Evolutionary conservation across 2,797 vertebrate species (phyloP).

Genomic region (Crenichthys baileyi): DNA sequence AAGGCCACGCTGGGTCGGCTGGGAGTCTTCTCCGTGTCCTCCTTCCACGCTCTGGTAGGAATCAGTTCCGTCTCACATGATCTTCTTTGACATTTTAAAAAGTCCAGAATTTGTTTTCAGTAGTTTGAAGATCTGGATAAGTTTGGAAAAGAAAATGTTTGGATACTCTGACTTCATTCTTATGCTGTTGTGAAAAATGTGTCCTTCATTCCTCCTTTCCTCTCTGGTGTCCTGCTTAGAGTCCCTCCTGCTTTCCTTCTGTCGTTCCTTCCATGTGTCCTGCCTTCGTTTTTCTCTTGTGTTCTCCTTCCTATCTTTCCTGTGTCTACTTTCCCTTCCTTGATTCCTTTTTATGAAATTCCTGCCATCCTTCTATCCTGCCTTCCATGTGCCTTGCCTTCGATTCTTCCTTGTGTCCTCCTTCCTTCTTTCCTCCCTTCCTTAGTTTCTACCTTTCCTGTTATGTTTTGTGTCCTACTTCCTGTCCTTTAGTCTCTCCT

Average conservation of each 20-base stretch:
- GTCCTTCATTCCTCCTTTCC: background rate
- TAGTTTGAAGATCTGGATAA: no score
- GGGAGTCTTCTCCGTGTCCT: conserved; percentile 92
- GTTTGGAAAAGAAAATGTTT: no score
- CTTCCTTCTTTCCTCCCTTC: background rate
- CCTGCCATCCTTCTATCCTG: background rate
- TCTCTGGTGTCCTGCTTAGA: no score
- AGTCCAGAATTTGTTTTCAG: no score
- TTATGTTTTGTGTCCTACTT: background rate
- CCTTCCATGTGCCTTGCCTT: background rate
- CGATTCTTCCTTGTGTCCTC: background rate
- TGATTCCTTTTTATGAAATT: background rate
- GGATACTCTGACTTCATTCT: background rate
- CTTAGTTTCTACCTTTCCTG: background rate
- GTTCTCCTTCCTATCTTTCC: background rate
- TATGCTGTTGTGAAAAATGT: background rate
- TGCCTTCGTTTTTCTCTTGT: no score
- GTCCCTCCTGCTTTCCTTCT: no score
- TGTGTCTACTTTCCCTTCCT: background rate
- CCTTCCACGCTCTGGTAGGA: conserved; percentile 93
- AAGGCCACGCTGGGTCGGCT: conserved; percentile 88
- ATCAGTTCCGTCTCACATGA: background rate
- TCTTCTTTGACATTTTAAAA: no score
- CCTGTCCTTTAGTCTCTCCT: background rate
- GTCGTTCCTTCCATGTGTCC: no score